These are phyloP conservation scores for Gasteruption jaculator DNA, from an alignment of 2,888 invertebrate species.

Conservation along the genomic window DNA sequence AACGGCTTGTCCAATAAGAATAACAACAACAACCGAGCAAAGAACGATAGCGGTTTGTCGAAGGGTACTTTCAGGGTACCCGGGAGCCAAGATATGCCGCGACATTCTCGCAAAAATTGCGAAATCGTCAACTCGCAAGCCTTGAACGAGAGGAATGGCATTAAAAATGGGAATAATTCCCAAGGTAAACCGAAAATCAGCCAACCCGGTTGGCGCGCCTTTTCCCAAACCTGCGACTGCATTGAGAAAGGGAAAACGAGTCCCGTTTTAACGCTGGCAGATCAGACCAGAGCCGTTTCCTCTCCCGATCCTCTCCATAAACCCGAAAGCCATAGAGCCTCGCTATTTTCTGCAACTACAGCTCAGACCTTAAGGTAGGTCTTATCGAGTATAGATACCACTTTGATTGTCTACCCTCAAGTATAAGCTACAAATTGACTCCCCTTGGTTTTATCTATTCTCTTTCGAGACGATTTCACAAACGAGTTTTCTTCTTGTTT, in stretches of 20 bases:
- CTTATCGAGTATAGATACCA: too few relatives aligned
- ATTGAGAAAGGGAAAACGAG: slow-evolving; percentile 44
- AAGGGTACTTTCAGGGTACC: slow-evolving; percentile 35
- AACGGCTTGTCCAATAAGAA: too few relatives aligned
- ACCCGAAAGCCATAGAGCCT: slow-evolving; percentile 47
- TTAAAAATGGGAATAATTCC: not conserved
- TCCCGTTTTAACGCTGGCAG: slow-evolving; percentile 41
- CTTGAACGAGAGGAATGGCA: not conserved
- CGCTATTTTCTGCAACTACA: slow-evolving; percentile 44
- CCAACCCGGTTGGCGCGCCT: slow-evolving; percentile 38
- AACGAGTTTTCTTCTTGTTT: too few relatives aligned
- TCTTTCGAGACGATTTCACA: too few relatives aligned
- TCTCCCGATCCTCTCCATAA: slow-evolving; percentile 53
- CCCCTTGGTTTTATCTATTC: slow-evolving; percentile 26
- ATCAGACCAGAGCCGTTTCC: slow-evolving; percentile 51
- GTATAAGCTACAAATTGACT: slow-evolving; percentile 20
- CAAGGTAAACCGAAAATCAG: slow-evolving; percentile 34
- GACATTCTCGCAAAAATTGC: slow-evolving; percentile 26
- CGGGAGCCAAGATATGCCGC: slow-evolving; percentile 28
- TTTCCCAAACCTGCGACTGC: slow-evolving; percentile 47
- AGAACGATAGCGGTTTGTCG: too few relatives aligned
- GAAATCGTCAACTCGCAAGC: slow-evolving; percentile 26
- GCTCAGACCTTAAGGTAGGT: slow-evolving; percentile 49
- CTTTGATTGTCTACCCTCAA: too few relatives aligned
- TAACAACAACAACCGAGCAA: too few relatives aligned